These are phyloP conservation scores for Cranoglanis bouderius DNA, from an alignment of 2,113 vertebrate genomes.

Conservation along the genomic window DNA sequence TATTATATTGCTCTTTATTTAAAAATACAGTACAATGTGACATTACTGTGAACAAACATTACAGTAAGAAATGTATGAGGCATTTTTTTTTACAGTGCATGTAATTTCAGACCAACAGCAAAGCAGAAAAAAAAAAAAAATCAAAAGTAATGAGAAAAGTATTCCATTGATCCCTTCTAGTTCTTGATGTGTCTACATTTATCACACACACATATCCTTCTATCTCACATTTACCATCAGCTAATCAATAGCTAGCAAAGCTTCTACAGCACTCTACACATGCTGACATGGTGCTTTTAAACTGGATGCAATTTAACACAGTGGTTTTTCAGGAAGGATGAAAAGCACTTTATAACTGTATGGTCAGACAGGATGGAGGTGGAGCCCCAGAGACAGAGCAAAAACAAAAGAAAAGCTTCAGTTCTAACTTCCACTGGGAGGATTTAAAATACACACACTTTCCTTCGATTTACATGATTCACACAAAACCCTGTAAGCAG, in stretches of 20 bases:
- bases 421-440: conserved; percentile 22
- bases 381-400: not conserved
- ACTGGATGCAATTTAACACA: conserved; percentile 61
- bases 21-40: not conserved
- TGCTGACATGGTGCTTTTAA: conserved; percentile 55
- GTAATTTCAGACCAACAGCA: not conserved
- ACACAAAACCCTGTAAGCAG: conserved; percentile 39
- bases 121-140: not conserved
- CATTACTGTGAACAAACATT: not conserved
- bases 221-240: not conserved
- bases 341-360: conserved; percentile 63
- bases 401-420: not conserved
- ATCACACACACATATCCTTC: not conserved
- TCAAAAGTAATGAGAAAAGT: not conserved
- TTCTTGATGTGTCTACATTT: not conserved
- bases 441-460: conserved; percentile 31
- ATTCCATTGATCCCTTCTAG: not conserved
- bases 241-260: conserved; percentile 19
- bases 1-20: not conserved
- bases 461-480: conserved; percentile 45
- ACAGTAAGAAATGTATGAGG: not conserved
- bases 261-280: not conserved
- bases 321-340: conserved; percentile 62
- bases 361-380: not conserved
- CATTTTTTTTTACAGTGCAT: not conserved